Conservation (phyloP, 30 jellyfish, hydroid and myxozoan genomes). For the Nemopilema nomurai region DNA sequence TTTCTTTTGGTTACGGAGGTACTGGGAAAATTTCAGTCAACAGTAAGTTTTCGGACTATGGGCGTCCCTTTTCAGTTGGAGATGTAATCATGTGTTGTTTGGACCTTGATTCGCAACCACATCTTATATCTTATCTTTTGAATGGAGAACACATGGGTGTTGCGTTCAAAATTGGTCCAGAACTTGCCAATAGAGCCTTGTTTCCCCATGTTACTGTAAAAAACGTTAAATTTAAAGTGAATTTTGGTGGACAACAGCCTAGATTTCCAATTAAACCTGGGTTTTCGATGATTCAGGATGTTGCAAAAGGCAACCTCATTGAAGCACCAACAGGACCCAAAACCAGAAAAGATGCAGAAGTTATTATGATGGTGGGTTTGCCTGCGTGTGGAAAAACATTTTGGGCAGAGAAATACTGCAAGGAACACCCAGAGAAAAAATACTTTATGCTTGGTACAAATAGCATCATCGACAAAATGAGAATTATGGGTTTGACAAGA, state of each 20-base stretch:
- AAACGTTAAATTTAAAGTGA: constrained; percentile 83
- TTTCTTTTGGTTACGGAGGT: constrained; percentile 99
- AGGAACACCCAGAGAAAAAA: constrained; percentile 79
- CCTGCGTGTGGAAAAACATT: constrained; percentile 95
- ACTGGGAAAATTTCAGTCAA: constrained; percentile 87
- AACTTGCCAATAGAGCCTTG: constrained; percentile 65
- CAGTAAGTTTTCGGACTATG: constrained; percentile 83
- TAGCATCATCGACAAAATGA: constrained; percentile 88
- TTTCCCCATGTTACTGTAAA: constrained; percentile 89
- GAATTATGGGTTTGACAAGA: constrained; percentile 74
- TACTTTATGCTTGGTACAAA: constrained; percentile 94
- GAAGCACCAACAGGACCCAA: constrained; percentile 87
- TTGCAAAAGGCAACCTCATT: constrained; percentile 50
- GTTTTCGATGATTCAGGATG: constrained; percentile 73
- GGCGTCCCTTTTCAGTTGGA: constrained; percentile 86
- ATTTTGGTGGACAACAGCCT: constrained; percentile 86
- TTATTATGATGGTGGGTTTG: constrained; percentile 97
- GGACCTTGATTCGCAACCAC: constrained; percentile 89
- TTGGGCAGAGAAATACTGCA: constrained; percentile 92
- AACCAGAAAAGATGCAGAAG: constrained; percentile 84
- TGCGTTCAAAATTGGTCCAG: constrained; percentile 88
- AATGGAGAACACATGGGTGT: constrained; percentile 97
- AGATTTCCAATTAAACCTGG: constrained; percentile 88
- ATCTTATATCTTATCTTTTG: constrained; percentile 72
- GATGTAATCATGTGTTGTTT: constrained; percentile 83